These are phyloP conservation scores for Onychostruthus taczanowskii DNA, from an alignment of 2,113 vertebrate species.

Conservation along the genomic window DNA sequence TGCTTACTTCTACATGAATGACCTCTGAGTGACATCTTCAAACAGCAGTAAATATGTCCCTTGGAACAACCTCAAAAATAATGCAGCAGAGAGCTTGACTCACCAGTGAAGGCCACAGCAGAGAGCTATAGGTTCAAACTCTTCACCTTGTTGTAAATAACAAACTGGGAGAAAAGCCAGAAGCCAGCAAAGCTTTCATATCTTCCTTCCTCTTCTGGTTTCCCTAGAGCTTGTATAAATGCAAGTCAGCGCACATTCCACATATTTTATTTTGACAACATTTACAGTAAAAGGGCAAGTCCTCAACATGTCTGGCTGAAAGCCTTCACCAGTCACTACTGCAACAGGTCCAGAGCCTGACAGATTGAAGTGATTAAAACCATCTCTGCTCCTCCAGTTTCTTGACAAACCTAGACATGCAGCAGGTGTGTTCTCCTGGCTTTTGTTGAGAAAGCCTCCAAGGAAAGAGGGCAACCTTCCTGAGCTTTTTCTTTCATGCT, in stretches of 20 bases:
- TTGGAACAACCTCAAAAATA: slow-evolving; percentile 20
- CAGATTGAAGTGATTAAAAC: background rate
- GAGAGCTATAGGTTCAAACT: slow-evolving; percentile 30
- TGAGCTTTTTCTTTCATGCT: background rate
- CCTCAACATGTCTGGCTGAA: background rate
- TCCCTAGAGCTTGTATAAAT: background rate
- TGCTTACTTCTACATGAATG: slow-evolving; percentile 9
- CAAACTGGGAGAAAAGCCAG: slow-evolving; percentile 39
- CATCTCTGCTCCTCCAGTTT: background rate
- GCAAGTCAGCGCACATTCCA: slow-evolving; percentile 21
- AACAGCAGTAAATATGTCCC: background rate
- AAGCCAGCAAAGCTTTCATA: background rate
- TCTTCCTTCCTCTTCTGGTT: slow-evolving; percentile 32
- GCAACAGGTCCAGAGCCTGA: background rate
- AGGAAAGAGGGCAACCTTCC: background rate
- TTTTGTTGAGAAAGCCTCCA: background rate
- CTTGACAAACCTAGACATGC: background rate
- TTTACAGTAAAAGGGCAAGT: background rate
- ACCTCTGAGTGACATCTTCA: slow-evolving; percentile 20
- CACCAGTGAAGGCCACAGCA: background rate
- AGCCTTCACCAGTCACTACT: background rate
- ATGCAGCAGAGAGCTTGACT: background rate
- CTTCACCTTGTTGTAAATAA: slow-evolving; percentile 32
- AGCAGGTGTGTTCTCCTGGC: background rate
- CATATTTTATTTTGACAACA: background rate